Conservation (phyloP, 1,140 invertebrate species). For the Spodoptera litura region DNA sequence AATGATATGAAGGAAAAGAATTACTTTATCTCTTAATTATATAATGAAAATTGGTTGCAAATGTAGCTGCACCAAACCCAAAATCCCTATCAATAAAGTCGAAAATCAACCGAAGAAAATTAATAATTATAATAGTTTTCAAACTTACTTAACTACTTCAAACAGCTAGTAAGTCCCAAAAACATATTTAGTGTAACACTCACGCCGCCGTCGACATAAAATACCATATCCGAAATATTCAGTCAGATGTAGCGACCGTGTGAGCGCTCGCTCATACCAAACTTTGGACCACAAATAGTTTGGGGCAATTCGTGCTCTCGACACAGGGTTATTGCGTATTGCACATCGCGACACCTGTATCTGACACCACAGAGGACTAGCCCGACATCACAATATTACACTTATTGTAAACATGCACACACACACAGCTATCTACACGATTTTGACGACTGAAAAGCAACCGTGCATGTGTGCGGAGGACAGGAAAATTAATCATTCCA, state of each 20-base stretch:
- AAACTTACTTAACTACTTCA: too few species aligned
- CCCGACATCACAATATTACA: conserved; percentile 66
- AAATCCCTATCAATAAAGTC: not conserved
- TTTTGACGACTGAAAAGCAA: conserved; percentile 35
- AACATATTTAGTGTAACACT: not conserved
- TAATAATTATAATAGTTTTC: too few species aligned
- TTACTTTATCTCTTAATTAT: not conserved
- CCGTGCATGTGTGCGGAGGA: conserved; percentile 25
- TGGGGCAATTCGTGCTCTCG: conserved; percentile 55
- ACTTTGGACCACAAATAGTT: conserved; percentile 59
- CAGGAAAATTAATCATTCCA: conserved; percentile 56
- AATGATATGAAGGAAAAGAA: not conserved
- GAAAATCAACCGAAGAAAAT: too few species aligned
- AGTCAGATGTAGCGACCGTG: conserved; percentile 1
- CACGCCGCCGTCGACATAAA: conserved; percentile 7
- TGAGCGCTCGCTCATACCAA: conserved; percentile 34
- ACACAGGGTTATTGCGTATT: conserved; percentile 65
- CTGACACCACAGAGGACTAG: conserved; percentile 63
- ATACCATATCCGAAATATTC: conserved; percentile 1
- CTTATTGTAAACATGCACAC: conserved; percentile 59
- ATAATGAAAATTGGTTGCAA: too few species aligned
- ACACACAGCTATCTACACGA: conserved; percentile 38
- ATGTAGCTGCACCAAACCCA: too few species aligned
- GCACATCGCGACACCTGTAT: conserved; percentile 72
- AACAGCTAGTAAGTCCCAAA: not conserved